These are phyloP conservation scores for Stenodema calcarata DNA, from an alignment of 2,888 invertebrate species.

Conservation along the genomic window DNA sequence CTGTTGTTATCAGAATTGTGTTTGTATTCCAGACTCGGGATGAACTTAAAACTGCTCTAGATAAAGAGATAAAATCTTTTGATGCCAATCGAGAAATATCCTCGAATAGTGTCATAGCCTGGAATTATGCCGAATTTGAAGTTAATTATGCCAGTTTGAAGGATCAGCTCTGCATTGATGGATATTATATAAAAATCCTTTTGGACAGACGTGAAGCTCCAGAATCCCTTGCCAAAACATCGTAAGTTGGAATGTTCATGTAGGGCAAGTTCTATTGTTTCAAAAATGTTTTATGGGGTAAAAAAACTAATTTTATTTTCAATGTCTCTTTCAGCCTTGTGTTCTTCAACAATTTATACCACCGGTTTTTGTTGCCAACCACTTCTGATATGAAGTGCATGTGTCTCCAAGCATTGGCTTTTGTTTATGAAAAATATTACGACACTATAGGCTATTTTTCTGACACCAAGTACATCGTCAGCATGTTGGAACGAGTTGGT, in stretches of 20 bases:
- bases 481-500: conserved; percentile 89
- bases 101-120: conserved; percentile 80
- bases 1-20: neutral
- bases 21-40: conserved; percentile 78
- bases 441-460: conserved; percentile 97
- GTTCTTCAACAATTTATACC: conserved; percentile 98
- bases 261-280: neutral
- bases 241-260: conserved; percentile 70
- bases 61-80: conserved; percentile 91
- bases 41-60: conserved; percentile 88
- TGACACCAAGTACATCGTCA: conserved; percentile 94
- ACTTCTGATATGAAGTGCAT: conserved; percentile 96
- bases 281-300: neutral
- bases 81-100: conserved; percentile 88
- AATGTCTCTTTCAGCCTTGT: conserved; percentile 63
- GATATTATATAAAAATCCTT: conserved; percentile 93
- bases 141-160: conserved; percentile 91
- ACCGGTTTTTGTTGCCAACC: conserved; percentile 90
- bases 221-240: conserved; percentile 85
- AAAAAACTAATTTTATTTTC: neutral
- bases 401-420: conserved; percentile 96
- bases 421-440: conserved; percentile 95
- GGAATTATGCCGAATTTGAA: conserved; percentile 99
- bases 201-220: conserved; percentile 88
- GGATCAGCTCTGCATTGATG: conserved; percentile 97